Evolutionary conservation across 1,140 invertebrate genomes (phyloP), one percentile per base, ranked within the genome.

Genomic region (Hyles vespertilio): DNA sequence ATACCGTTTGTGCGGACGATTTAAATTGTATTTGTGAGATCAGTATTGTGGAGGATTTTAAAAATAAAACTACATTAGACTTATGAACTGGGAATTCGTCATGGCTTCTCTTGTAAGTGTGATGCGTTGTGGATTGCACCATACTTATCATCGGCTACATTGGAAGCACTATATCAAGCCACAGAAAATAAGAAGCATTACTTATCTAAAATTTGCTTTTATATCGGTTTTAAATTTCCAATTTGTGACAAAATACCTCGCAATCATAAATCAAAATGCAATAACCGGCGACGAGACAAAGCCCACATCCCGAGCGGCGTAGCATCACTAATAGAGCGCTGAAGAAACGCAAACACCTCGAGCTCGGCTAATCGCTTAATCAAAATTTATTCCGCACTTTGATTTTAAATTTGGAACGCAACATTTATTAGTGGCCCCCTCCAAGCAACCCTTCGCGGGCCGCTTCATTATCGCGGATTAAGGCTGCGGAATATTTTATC

Each of bases 301-400:
- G 22, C 22, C 22, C 22, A 22, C 22, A 22, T 22, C 22, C 22
- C 22, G 54, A 47, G 32, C 54, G 55, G 44, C 58, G 34, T 59
- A 57, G 65, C 61, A 67, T 68, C 64, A 70, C 65, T 72, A 74
- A 74, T 72, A 65, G 61, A 61, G 67, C 63, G 45, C 44, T 62
- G 59, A 81, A 84, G 80, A 78, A 81, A 80, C 71, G 62, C 77
- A 86, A 84, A 84, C 79, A 84, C 77, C 78, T 81, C 76, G 63
- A 68, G 61, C 52, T 65, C 62, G 59, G 84, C 82, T 88, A 88
- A 88, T 87, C 86, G 86, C 80, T 89, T 89, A 87, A 89, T 89
- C 86, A 84, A 89, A 89, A 89, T 89, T 87, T 87, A 89, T 89
- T 86, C 86, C 81, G 80, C 84, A 83, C 84, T 88, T 89, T 86